Percentiles rank a stretch among this genome's conserved stretches.
phyloP scores from a whole-genome alignment of 2,113 vertebrate species.

The Zosterops borbonicus region DNA sequence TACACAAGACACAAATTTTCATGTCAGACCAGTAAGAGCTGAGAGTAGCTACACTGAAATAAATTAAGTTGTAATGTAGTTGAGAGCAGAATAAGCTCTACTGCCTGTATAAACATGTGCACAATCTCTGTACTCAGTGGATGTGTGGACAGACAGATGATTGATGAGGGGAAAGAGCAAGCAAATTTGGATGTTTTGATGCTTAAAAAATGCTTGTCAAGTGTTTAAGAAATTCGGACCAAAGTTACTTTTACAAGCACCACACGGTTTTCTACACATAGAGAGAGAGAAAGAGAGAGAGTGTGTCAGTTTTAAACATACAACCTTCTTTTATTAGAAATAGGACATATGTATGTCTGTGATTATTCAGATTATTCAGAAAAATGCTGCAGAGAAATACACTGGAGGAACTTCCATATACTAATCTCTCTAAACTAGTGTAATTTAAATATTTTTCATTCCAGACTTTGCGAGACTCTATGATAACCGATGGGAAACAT shows the following conservation, averaged over 20 bases:
- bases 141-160: background rate
- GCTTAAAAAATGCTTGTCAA: background rate
- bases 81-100: background rate
- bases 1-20: background rate
- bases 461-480: rapidly evolving
- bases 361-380: background rate
- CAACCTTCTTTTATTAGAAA: background rate
- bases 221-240: background rate
- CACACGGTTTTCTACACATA: background rate
- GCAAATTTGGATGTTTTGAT: background rate
- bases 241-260: background rate
- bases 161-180: background rate
- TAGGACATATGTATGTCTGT: background rate
- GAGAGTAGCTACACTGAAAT: background rate
- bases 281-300: background rate
- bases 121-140: rapidly evolving
- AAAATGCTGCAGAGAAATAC: background rate
- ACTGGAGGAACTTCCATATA: background rate
- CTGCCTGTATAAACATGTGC: background rate
- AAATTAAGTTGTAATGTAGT: background rate
- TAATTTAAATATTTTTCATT: background rate
- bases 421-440: background rate
- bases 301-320: background rate
- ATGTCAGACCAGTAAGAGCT: background rate
- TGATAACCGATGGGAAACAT: background rate